Conservation (phyloP, 2,113 vertebrate genomes). For the Arizona elegans region DNA sequence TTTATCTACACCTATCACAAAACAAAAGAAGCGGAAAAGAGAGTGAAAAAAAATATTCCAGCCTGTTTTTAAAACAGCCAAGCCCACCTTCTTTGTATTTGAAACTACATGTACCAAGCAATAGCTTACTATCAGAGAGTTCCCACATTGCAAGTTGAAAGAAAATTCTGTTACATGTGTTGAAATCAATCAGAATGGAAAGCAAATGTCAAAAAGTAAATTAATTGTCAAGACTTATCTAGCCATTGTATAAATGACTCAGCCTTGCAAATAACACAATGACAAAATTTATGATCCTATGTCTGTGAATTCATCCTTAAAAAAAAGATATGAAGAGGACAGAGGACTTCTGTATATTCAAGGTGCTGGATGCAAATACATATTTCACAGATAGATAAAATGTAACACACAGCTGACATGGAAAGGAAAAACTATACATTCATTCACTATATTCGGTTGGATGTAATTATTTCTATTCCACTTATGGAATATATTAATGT, state of each 20-base stretch:
- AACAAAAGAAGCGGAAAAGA: slow-evolving; percentile 40
- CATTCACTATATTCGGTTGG: not conserved
- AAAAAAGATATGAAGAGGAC: not conserved
- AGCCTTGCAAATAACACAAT: not conserved
- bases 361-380: not conserved
- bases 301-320: not conserved
- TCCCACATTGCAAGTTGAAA: not conserved
- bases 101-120: not conserved
- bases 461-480: not conserved
- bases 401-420: not conserved
- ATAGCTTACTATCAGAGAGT: not conserved
- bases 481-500: not conserved
- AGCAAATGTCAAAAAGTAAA: not conserved
- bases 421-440: not conserved
- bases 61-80: not conserved
- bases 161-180: not conserved
- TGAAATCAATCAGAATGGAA: not conserved
- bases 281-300: not conserved
- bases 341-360: not conserved
- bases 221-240: not conserved
- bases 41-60: slow-evolving; percentile 29
- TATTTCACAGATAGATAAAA: not conserved
- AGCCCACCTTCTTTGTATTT: not conserved
- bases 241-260: not conserved
- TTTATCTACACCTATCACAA: slow-evolving; percentile 61